Percentiles rank a stretch among this genome's conserved stretches.
These are phyloP conservation scores for Synergus japonicus DNA, from an alignment of 2,888 invertebrate genomes.

Conservation along the genomic window DNA sequence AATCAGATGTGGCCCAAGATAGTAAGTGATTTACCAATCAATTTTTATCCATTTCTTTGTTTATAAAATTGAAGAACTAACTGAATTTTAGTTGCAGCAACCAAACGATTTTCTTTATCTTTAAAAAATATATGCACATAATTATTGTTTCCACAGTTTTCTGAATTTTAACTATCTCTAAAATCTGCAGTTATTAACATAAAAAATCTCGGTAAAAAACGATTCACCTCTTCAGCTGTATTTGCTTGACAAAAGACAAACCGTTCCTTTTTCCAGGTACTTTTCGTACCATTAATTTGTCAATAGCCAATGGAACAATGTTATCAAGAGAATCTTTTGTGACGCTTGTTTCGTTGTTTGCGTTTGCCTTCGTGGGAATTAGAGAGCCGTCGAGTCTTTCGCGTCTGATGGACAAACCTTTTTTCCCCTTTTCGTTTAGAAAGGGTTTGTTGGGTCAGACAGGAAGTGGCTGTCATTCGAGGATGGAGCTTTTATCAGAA, in stretches of 20 bases:
- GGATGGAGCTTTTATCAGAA: constrained; percentile 62
- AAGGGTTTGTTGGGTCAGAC: constrained; percentile 50
- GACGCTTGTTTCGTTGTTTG: not conserved
- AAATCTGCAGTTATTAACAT: not conserved
- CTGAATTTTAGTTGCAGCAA: no score
- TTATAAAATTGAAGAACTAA: no score
- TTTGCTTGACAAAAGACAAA: not conserved
- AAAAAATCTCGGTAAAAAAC: not conserved
- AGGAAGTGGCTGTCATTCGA: constrained; percentile 62
- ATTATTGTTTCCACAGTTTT: not conserved
- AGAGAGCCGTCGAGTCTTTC: constrained; percentile 14
- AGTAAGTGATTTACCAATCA: no score
- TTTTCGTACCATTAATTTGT: constrained; percentile 29
- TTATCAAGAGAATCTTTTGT: constrained; percentile 27
- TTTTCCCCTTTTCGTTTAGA: not conserved
- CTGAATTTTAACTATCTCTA: not conserved
- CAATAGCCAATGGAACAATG: constrained; percentile 36
- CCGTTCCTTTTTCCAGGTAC: not conserved
- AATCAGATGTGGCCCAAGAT: no score
- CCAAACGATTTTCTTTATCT: no score
- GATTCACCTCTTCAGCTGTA: not conserved
- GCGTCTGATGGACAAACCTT: constrained; percentile 25
- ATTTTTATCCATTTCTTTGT: no score
- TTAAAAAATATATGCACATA: not conserved
- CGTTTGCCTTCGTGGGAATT: constrained; percentile 22